phyloP scores from a whole-genome alignment of 2,797 vertebrate species.

The Streptopelia turtur region DNA sequence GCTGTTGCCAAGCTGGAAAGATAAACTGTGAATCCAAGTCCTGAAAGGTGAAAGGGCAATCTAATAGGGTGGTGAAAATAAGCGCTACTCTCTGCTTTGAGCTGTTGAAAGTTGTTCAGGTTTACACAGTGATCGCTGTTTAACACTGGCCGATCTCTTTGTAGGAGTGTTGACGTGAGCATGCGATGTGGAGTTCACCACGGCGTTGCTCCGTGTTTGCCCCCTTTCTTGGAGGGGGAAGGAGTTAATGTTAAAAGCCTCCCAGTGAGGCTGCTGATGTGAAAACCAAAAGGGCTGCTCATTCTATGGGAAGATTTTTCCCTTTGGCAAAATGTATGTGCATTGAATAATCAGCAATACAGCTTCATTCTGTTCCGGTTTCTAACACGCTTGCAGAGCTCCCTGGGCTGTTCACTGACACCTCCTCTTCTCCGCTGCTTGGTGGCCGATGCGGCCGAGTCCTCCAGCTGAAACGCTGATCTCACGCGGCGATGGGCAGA shows the following conservation, averaged over 20 bases:
- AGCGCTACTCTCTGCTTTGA: not conserved
- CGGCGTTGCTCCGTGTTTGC: not conserved
- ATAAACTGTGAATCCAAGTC: not conserved
- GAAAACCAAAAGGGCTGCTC: not conserved
- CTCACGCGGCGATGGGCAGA: not conserved
- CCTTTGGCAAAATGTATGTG: slow-evolving; percentile 15
- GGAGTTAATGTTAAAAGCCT: not conserved
- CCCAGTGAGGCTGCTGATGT: not conserved
- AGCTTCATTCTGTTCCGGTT: not conserved
- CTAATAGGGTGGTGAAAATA: not conserved
- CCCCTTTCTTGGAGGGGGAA: not conserved
- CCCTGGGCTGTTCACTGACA: not conserved
- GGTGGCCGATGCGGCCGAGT: not conserved
- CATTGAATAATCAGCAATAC: not conserved
- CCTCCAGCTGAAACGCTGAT: not conserved
- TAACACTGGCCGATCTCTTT: not conserved
- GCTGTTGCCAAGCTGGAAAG: not conserved
- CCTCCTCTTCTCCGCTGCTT: not conserved
- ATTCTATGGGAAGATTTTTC: slow-evolving; percentile 24
- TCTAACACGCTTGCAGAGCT: not conserved
- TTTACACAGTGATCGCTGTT: not conserved
- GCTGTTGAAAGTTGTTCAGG: not conserved
- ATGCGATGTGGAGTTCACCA: not conserved
- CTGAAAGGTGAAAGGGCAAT: not conserved
- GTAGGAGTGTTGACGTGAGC: not conserved